phyloP scores from a whole-genome alignment of 2,888 invertebrate genomes.

The Nycteola revayana region DNA sequence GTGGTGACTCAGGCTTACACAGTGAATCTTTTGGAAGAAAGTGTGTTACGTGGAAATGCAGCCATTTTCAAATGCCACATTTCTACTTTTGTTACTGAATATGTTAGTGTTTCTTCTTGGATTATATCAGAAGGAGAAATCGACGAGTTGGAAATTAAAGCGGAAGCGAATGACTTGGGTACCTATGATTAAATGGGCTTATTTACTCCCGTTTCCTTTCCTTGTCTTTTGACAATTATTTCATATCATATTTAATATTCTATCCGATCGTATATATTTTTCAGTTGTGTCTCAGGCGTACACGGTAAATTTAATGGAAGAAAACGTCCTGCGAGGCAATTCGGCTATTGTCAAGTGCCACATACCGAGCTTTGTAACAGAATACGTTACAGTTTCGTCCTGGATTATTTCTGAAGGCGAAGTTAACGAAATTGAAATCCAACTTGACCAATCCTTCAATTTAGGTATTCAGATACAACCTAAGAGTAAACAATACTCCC shows the following conservation, averaged over 20 bases:
- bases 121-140: slow-evolving; percentile 87
- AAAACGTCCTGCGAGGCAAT: slow-evolving; percentile 94
- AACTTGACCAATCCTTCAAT: slow-evolving; percentile 56
- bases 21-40: slow-evolving; percentile 95
- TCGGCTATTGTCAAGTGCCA: slow-evolving; percentile 95
- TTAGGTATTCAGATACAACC: slow-evolving; percentile 52
- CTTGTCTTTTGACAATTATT: slow-evolving; percentile 4
- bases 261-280: slow-evolving; percentile 40
- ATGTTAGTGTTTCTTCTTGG: slow-evolving; percentile 93
- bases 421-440: slow-evolving; percentile 69
- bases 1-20: slow-evolving; percentile 94
- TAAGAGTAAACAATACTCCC: slow-evolving; percentile 2
- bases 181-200: slow-evolving; percentile 24
- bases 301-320: slow-evolving; percentile 95
- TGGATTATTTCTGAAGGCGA: slow-evolving; percentile 92
- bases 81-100: slow-evolving; percentile 95
- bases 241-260: slow-evolving; percentile 7
- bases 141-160: slow-evolving; percentile 73
- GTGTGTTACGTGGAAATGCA: slow-evolving; percentile 93
- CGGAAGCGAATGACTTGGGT: slow-evolving; percentile 67
- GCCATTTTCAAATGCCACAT: slow-evolving; percentile 96
- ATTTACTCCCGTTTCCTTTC: slow-evolving; percentile 23
- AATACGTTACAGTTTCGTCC: slow-evolving; percentile 92
- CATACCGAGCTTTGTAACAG: slow-evolving; percentile 95
- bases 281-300: slow-evolving; percentile 95